These are phyloP conservation scores for Montipora efflorescens DNA, from an alignment of 64 coral and sea anemone genomes.

Conservation along the genomic window DNA sequence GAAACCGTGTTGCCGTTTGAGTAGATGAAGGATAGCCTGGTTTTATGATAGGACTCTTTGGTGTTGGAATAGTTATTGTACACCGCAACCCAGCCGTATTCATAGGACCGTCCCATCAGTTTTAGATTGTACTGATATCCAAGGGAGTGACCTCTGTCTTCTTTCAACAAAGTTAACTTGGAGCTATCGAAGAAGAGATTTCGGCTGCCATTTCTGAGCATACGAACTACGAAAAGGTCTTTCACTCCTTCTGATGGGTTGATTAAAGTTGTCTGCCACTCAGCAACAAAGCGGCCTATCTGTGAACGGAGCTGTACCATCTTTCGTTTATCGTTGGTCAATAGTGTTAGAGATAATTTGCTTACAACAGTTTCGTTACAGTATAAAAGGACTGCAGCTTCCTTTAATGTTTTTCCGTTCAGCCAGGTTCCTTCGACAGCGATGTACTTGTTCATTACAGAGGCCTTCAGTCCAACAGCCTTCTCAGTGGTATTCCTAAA, in stretches of 20 bases:
- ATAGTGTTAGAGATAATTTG: conserved; percentile 1
- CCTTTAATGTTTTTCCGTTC: conserved; percentile 64
- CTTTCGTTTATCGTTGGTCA: conserved; percentile 26
- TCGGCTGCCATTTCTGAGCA: conserved; percentile 77
- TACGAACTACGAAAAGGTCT: conserved; percentile 40
- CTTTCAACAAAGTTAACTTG: conserved; percentile 53
- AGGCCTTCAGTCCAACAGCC: conserved; percentile 70
- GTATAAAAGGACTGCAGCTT: conserved; percentile 58
- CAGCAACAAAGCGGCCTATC: conserved; percentile 44
- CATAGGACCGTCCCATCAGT: conserved; percentile 54
- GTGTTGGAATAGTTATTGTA: conserved; percentile 74
- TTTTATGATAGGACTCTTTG: conserved; percentile 57
- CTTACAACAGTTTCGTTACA: conserved; percentile 69
- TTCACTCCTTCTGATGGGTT: background rate
- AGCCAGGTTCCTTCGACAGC: conserved; percentile 61
- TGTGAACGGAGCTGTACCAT: conserved; percentile 45
- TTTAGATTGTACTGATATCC: conserved; percentile 45
- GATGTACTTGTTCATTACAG: conserved; percentile 64
- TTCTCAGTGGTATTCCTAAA: conserved; percentile 64
- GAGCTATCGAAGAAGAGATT: conserved; percentile 61
- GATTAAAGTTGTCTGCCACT: conserved; percentile 11
- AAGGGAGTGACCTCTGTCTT: conserved; percentile 42
- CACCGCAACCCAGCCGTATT: conserved; percentile 73
- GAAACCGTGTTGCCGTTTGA: conserved; percentile 69
- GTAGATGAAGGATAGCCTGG: conserved; percentile 65